Conservation (phyloP, 2,113 vertebrate species). For the Leptobrachium leishanense region DNA sequence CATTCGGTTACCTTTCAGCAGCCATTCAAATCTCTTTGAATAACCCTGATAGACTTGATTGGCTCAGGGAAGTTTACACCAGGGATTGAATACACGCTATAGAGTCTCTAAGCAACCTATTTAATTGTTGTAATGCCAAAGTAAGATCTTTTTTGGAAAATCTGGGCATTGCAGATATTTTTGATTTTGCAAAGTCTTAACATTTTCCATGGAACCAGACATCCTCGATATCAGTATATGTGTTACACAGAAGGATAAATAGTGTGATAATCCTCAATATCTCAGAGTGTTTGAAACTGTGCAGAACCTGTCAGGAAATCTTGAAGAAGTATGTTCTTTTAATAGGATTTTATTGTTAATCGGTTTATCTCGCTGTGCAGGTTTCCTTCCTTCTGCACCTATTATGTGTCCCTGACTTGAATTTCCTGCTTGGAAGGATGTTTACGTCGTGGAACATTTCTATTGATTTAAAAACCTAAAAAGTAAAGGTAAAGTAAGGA, state of each 20-base stretch:
- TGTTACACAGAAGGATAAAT: too few species aligned
- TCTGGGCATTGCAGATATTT: too few species aligned
- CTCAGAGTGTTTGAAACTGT: background rate
- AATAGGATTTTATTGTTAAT: conserved; percentile 17
- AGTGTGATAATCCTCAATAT: too few species aligned
- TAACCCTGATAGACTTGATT: too few species aligned
- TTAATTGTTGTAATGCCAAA: too few species aligned
- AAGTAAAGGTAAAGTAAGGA: background rate
- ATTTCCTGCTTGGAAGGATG: conserved; percentile 31
- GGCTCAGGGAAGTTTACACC: too few species aligned
- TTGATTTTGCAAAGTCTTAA: background rate
- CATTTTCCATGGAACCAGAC: background rate
- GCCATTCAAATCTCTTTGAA: too few species aligned
- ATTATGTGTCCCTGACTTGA: conserved; percentile 4
- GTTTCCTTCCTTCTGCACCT: conserved; percentile 25
- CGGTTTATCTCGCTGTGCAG: conserved; percentile 30
- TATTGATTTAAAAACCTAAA: conserved; percentile 9
- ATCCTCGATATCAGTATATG: background rate
- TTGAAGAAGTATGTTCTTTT: conserved; percentile 16
- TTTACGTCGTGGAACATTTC: background rate
- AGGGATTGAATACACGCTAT: too few species aligned
- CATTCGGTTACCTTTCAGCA: too few species aligned
- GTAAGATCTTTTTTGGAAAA: too few species aligned
- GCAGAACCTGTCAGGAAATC: conserved; percentile 19
- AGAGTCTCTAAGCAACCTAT: too few species aligned